These are phyloP conservation scores for Craseonycteris thonglongyai DNA, from an alignment of 2,113 vertebrate species.

Conservation along the genomic window DNA sequence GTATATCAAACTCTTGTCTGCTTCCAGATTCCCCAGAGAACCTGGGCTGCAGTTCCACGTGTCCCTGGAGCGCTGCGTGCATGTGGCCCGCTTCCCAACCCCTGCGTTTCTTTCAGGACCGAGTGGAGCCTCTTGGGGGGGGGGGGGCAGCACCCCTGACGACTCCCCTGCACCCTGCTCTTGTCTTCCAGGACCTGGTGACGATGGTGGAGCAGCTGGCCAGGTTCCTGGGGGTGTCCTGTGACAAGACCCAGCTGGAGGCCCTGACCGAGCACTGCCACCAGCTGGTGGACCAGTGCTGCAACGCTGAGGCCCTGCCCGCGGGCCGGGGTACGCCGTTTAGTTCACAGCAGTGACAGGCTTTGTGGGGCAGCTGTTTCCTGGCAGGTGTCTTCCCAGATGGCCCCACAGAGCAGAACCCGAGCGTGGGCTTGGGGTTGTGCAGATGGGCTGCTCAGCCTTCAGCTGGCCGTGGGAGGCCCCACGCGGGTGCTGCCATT, in stretches of 20 bases:
- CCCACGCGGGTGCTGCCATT: accelerated
- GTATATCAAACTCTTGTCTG: accelerated
- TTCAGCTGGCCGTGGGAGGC: neutral
- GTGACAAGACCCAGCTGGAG: constrained; percentile 96
- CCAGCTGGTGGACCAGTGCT: constrained; percentile 97
- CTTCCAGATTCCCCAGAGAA: accelerated
- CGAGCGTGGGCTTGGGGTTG: neutral
- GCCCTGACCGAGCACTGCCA: constrained; percentile 92
- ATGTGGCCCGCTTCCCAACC: accelerated
- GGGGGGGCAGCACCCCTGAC: accelerated
- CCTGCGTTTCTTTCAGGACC: neutral
- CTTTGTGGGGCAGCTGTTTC: neutral
- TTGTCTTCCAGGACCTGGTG: constrained; percentile 86
- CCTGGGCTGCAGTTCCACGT: neutral
- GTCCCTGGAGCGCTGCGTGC: accelerated
- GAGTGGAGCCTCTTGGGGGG: too few relatives aligned
- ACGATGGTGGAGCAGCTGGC: constrained; percentile 91
- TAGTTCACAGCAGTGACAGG: neutral
- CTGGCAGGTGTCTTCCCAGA: neutral
- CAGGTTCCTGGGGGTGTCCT: constrained; percentile 92
- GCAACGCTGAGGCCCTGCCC: constrained; percentile 92
- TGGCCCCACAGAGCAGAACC: neutral
- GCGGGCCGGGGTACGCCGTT: constrained; percentile 91
- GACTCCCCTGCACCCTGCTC: neutral
- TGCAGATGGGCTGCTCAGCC: accelerated